phyloP scores from a whole-genome alignment of 2,797 vertebrate genomes.

The Onychomys arenicola region DNA sequence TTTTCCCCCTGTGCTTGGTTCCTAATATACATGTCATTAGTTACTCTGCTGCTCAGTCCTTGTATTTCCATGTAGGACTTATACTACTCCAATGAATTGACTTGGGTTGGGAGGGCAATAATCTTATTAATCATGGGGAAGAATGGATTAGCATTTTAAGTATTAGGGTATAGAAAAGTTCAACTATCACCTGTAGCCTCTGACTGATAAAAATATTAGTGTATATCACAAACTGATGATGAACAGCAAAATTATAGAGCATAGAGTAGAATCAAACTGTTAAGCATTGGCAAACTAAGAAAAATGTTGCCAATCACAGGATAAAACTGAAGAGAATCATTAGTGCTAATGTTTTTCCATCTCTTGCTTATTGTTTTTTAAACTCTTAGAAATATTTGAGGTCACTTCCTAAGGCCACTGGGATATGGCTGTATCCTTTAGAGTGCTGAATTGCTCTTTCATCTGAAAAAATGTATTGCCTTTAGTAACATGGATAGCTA shows the following conservation, averaged over 20 bases:
- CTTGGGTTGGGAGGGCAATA: conserved; percentile 40
- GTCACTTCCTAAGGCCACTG: background rate
- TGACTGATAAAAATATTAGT: conserved; percentile 54
- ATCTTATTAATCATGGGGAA: conserved; percentile 67
- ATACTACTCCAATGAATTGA: background rate
- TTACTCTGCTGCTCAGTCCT: background rate
- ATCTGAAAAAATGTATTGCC: background rate
- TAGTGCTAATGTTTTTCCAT: conserved; percentile 1
- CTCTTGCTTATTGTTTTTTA: background rate
- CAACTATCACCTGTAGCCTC: conserved; percentile 33
- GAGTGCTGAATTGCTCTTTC: background rate
- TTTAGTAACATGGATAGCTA: background rate
- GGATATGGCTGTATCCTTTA: background rate
- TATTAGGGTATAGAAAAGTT: background rate
- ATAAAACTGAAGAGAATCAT: background rate
- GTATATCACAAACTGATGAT: conserved; percentile 50
- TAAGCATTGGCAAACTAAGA: conserved; percentile 46
- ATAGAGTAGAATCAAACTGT: background rate
- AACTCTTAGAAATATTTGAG: background rate
- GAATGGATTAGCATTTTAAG: conserved; percentile 50
- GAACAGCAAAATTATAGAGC: conserved; percentile 57
- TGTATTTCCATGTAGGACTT: background rate
- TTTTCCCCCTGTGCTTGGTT: background rate
- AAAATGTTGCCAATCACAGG: conserved; percentile 41
- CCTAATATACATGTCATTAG: background rate